Evolutionary conservation across 2,888 invertebrate species (phyloP).

Genomic region (Drosophila engyochracea): DNA sequence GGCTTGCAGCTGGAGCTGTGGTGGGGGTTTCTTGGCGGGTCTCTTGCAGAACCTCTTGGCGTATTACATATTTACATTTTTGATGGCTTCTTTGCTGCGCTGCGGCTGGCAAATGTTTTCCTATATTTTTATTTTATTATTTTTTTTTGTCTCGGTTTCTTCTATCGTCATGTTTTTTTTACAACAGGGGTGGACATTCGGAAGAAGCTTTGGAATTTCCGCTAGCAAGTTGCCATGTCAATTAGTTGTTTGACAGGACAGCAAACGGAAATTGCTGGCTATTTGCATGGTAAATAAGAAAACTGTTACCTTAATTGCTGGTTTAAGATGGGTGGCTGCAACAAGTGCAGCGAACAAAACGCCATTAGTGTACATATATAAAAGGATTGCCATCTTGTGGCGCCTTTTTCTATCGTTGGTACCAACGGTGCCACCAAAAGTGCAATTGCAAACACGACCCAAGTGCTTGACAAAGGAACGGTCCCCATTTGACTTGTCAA

Average conservation of each 20-base stretch:
- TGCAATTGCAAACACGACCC: slow-evolving; percentile 44
- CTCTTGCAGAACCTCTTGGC: slow-evolving; percentile 28
- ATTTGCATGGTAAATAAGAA: slow-evolving; percentile 56
- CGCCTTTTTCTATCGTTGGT: background rate
- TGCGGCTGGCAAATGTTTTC: slow-evolving; percentile 49
- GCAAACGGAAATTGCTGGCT: slow-evolving; percentile 73
- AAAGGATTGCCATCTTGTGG: slow-evolving; percentile 27
- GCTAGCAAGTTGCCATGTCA: slow-evolving; percentile 66
- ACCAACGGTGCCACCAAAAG: slow-evolving; percentile 34
- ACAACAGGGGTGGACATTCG: background rate
- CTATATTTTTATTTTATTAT: slow-evolving; percentile 1
- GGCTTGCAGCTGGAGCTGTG: background rate
- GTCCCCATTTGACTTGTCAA: background rate
- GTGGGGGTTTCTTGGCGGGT: slow-evolving; percentile 6
- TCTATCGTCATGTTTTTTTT: slow-evolving; percentile 4
- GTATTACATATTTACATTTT: slow-evolving; percentile 77
- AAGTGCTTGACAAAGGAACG: slow-evolving; percentile 4
- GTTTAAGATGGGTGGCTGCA: slow-evolving; percentile 29
- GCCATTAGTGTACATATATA: slow-evolving; percentile 15
- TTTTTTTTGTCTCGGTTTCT: slow-evolving; percentile 11
- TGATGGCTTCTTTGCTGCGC: slow-evolving; percentile 61
- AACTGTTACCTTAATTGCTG: slow-evolving; percentile 44
- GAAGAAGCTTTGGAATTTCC: slow-evolving; percentile 55
- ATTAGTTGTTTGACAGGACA: slow-evolving; percentile 74
- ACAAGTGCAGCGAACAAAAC: slow-evolving; percentile 35